Conservation (phyloP, 2,888 invertebrate species). For the Cheilosia vernalis region DNA sequence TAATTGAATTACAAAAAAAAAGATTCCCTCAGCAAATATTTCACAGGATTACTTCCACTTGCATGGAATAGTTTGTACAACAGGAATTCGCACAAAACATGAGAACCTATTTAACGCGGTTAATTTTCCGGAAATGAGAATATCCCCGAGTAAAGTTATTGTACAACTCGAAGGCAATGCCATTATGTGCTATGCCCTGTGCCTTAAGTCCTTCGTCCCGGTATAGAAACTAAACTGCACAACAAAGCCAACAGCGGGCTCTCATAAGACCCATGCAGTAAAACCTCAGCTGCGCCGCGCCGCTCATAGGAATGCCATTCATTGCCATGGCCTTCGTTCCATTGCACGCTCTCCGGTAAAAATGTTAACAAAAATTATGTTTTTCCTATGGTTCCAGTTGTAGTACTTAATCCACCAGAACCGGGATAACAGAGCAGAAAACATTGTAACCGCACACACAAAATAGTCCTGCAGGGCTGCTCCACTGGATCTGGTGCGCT, state of each 20-base stretch:
- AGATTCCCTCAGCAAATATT: not conserved
- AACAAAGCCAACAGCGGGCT: constrained; percentile 36
- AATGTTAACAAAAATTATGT: constrained; percentile 59
- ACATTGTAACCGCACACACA: constrained; percentile 62
- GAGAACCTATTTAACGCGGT: constrained; percentile 44
- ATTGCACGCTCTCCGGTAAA: constrained; percentile 1
- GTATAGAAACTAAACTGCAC: constrained; percentile 22
- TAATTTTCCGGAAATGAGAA: constrained; percentile 71
- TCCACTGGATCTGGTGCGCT: constrained; percentile 25
- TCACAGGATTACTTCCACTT: constrained; percentile 32
- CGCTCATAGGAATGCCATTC: not conserved
- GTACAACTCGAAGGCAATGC: constrained; percentile 53
- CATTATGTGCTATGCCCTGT: not conserved
- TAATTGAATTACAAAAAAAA: too few species aligned
- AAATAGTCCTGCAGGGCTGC: constrained; percentile 34
- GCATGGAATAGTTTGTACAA: constrained; percentile 6
- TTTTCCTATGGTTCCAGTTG: constrained; percentile 46
- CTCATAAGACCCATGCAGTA: constrained; percentile 52
- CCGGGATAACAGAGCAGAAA: constrained; percentile 62
- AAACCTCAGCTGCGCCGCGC: constrained; percentile 58
- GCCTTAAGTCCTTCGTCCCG: constrained; percentile 2
- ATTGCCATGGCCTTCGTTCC: not conserved
- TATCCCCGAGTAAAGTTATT: constrained; percentile 56
- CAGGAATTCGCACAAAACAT: constrained; percentile 15
- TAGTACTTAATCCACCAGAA: constrained; percentile 62